A percentile compares a stretch with the other conserved stretches of the same genome.
Conservation (phyloP, 2,113 vertebrate species). For the Catharus minimus region DNA sequence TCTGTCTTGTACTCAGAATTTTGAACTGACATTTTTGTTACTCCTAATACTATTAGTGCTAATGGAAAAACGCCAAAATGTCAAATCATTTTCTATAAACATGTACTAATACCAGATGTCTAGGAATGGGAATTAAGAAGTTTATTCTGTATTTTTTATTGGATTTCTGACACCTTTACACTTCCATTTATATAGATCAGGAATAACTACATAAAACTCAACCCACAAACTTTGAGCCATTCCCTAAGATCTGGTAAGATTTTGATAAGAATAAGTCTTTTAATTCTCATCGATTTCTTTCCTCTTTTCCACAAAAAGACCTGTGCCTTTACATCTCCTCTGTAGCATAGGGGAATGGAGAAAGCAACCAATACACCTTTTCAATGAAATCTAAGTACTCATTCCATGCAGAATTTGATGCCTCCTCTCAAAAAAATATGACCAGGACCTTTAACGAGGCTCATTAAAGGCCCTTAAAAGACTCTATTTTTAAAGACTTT, state of each 20-base stretch:
- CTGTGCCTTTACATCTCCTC: not conserved
- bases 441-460: not conserved
- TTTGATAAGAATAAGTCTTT: not conserved
- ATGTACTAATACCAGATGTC: conserved; percentile 3
- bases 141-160: not conserved
- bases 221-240: not conserved
- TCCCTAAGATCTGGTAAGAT: not conserved
- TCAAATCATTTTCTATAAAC: conserved; percentile 32
- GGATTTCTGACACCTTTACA: not conserved
- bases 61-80: conserved; percentile 41
- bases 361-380: not conserved
- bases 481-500: not conserved
- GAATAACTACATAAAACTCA: not conserved
- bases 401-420: not conserved
- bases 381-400: not conserved
- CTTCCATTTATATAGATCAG: not conserved
- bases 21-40: conserved; percentile 31
- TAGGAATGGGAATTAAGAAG: conserved; percentile 11
- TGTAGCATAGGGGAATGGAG: not conserved
- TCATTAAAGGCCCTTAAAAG: not conserved
- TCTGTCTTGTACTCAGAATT: not conserved
- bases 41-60: not conserved
- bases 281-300: not conserved
- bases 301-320: not conserved
- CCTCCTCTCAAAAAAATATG: rapidly evolving